A percentile compares a stretch with the other conserved stretches of the same genome.
Conservation (phyloP, 2,888 invertebrate genomes). For the Dolomedes plantarius region DNA sequence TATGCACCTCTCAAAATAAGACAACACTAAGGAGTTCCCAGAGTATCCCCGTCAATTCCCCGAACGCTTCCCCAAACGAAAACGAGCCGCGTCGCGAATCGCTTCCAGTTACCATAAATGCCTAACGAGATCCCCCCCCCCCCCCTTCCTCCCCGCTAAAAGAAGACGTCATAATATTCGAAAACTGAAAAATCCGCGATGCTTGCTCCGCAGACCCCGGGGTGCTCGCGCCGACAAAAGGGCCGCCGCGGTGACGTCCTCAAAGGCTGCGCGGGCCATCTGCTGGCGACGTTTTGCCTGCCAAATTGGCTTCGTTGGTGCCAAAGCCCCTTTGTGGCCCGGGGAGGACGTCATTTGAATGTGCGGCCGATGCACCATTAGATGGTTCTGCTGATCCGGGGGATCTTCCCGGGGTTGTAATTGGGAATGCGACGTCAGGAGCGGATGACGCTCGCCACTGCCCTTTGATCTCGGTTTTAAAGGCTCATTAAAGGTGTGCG, state of each 20-base stretch:
- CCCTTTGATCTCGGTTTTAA: slow-evolving; percentile 9
- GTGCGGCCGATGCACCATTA: slow-evolving; percentile 7
- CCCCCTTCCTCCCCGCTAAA: too few relatives aligned
- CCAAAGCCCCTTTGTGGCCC: background rate
- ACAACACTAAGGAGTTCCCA: too few relatives aligned
- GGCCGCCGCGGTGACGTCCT: background rate
- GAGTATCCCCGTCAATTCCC: too few relatives aligned
- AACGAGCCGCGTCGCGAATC: too few relatives aligned
- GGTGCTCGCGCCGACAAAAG: background rate
- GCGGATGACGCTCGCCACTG: background rate
- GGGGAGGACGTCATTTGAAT: background rate
- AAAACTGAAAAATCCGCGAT: background rate
- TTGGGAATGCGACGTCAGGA: background rate
- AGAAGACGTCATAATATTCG: background rate
- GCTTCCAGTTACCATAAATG: too few relatives aligned
- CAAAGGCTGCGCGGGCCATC: background rate
- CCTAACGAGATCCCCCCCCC: too few relatives aligned
- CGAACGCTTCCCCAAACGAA: too few relatives aligned
- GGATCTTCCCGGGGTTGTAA: background rate
- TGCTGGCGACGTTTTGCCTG: slow-evolving; percentile 14
- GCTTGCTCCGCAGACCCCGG: slow-evolving; percentile 2
- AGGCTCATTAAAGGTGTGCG: slow-evolving; percentile 5
- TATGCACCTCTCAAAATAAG: too few relatives aligned
- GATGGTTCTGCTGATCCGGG: slow-evolving; percentile 1
- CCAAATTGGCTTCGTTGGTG: slow-evolving; percentile 16